Conservation (phyloP, 92 coral and sea anemone species). For the Desmophyllum pertusum region DNA sequence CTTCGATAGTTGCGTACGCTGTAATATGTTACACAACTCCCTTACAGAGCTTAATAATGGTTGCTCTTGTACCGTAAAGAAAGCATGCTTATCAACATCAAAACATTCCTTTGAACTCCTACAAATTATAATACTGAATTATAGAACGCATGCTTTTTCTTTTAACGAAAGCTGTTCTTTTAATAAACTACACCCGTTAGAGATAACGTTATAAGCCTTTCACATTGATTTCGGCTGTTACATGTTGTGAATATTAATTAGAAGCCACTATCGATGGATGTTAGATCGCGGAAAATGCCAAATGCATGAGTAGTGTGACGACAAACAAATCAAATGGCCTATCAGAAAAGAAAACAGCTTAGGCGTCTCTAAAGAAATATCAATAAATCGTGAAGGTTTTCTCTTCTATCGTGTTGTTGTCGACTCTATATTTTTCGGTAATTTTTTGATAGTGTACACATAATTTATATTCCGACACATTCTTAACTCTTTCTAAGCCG, state of each 20-base stretch:
- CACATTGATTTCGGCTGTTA: neutral
- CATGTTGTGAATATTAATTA: neutral
- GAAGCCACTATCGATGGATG: neutral
- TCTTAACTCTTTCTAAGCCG: neutral
- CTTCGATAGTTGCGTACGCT: neutral
- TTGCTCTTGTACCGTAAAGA: neutral
- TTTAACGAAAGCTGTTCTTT: no score
- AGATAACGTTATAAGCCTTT: neutral
- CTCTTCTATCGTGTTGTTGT: neutral
- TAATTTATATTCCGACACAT: constrained; percentile 5
- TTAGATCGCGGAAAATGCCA: neutral
- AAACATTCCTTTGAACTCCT: neutral
- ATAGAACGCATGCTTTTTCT: no score
- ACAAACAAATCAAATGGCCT: neutral
- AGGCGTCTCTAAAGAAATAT: neutral
- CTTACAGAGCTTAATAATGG: neutral
- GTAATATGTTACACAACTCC: neutral
- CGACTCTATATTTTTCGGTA: neutral
- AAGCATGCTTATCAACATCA: neutral
- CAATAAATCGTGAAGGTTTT: neutral
- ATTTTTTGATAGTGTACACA: neutral
- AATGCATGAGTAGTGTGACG: neutral
- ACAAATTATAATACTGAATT: neutral
- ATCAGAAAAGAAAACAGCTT: neutral
- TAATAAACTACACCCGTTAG: neutral